A percentile compares a stretch with the other conserved stretches of the same genome.
These are phyloP conservation scores for Mohoua ochrocephala DNA, from an alignment of 2,113 vertebrate species.

Conservation along the genomic window DNA sequence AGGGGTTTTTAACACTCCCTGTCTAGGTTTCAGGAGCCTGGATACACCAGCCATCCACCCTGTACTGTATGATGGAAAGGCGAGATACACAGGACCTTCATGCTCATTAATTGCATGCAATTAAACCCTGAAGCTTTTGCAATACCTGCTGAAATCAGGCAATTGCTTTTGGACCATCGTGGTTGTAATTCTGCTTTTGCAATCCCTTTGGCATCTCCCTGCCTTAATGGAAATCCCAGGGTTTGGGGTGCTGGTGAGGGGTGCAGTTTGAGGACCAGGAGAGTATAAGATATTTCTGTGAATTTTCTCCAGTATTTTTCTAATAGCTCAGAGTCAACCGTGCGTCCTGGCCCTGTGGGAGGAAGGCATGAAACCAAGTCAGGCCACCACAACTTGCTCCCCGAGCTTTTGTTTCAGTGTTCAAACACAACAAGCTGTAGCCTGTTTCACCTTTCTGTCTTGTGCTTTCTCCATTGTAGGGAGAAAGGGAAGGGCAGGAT, in stretches of 20 bases:
- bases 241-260: background rate
- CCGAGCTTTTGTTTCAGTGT: background rate
- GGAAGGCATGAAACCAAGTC: background rate
- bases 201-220: background rate
- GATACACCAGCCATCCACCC: background rate
- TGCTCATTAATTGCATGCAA: background rate
- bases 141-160: background rate
- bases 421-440: background rate
- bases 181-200: background rate
- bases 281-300: background rate
- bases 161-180: background rate
- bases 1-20: background rate
- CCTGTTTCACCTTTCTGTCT: background rate
- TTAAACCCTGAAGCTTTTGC: background rate
- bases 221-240: background rate
- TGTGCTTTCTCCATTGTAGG: background rate
- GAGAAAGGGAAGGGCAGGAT: background rate
- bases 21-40: background rate
- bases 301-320: background rate
- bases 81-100: background rate
- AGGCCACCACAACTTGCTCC: background rate
- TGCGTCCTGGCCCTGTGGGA: fast-evolving
- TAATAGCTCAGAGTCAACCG: background rate
- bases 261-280: background rate
- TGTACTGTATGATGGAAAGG: background rate